phyloP scores from a whole-genome alignment of 2,888 invertebrate species.

The Schizotus pectinicornis region DNA sequence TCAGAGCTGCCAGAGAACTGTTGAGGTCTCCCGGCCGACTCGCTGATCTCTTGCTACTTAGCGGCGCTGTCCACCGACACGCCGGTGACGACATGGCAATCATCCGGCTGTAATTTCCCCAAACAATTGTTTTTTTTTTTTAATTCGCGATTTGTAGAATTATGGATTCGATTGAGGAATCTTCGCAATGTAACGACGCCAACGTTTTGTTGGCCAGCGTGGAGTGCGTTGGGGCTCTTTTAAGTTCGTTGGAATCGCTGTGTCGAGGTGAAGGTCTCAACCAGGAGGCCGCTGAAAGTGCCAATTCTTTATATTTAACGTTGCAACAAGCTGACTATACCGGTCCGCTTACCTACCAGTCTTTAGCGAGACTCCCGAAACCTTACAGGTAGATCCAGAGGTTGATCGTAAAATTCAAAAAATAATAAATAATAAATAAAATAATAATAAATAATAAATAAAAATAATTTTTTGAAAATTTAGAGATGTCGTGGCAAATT shows the following conservation, averaged over 20 bases:
- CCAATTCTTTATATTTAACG: constrained; percentile 70
- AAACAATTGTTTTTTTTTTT: constrained; percentile 3
- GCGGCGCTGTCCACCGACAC: constrained; percentile 67
- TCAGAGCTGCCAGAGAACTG: constrained; percentile 83
- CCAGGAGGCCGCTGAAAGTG: constrained; percentile 66
- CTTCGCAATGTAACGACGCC: constrained; percentile 81
- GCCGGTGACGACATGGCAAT: constrained; percentile 82
- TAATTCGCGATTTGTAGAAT: constrained; percentile 66
- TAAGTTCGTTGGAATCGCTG: constrained; percentile 82
- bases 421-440: too few relatives aligned
- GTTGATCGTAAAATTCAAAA: too few relatives aligned
- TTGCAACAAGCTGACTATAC: constrained; percentile 80
- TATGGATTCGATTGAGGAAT: constrained; percentile 93
- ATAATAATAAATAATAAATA: too few relatives aligned
- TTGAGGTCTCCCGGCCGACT: constrained; percentile 80
- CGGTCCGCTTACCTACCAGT: constrained; percentile 85
- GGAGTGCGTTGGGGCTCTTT: constrained; percentile 81
- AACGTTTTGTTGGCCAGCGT: constrained; percentile 80
- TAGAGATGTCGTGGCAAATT: constrained; percentile 71
- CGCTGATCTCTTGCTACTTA: constrained; percentile 71
- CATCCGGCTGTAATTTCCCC: constrained; percentile 71
- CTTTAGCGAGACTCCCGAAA: constrained; percentile 81
- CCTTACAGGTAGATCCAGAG: constrained; percentile 68
- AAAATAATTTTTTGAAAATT: constrained; percentile 12
- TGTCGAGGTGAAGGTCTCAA: constrained; percentile 76